A percentile compares a stretch with the other conserved stretches of the same genome.
phyloP scores from a whole-genome alignment of 2,888 invertebrate species.

The Drosophila incognita region DNA sequence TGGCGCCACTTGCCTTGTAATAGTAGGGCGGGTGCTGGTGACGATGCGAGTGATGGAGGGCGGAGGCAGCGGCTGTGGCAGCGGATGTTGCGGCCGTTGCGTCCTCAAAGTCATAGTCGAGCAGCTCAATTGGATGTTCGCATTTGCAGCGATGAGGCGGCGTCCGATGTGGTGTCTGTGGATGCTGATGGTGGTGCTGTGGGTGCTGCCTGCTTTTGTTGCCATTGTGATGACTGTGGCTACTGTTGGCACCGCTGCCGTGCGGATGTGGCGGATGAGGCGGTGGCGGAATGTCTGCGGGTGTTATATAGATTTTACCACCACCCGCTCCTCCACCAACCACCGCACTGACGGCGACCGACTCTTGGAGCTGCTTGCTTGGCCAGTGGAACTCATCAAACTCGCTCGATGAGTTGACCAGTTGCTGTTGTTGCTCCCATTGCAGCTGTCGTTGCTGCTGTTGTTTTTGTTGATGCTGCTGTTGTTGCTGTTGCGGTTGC shows the following conservation, averaged over 20 bases:
- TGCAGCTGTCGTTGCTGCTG: conserved; percentile 47
- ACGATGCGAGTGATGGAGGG: conserved; percentile 47
- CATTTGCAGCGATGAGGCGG: conserved; percentile 75
- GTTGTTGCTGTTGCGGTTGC: conserved; percentile 29
- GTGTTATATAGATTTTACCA: conserved; percentile 81
- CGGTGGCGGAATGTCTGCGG: conserved; percentile 81
- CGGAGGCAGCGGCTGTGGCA: conserved; percentile 32
- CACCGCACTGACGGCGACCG: conserved; percentile 8
- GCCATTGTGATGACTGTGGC: conserved; percentile 62
- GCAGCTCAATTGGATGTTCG: conserved; percentile 72
- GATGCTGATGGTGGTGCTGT: conserved; percentile 54
- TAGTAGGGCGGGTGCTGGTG: conserved; percentile 74
- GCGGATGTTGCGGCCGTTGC: conserved; percentile 41
- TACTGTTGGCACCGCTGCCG: conserved; percentile 47
- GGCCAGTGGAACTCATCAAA: conserved; percentile 77
- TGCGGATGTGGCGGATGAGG: conserved; percentile 73
- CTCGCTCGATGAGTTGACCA: conserved; percentile 69
- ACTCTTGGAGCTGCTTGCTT: conserved; percentile 61
- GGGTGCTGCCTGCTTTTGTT: conserved; percentile 62
- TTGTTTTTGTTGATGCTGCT: conserved; percentile 45
- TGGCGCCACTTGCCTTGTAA: conserved; percentile 54
- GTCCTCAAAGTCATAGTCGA: conserved; percentile 69
- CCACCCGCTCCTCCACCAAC: conserved; percentile 33
- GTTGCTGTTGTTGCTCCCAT: conserved; percentile 57
- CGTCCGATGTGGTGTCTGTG: conserved; percentile 61